These are phyloP conservation scores for Macaria notata DNA, from an alignment of 2,888 invertebrate species.

Conservation along the genomic window DNA sequence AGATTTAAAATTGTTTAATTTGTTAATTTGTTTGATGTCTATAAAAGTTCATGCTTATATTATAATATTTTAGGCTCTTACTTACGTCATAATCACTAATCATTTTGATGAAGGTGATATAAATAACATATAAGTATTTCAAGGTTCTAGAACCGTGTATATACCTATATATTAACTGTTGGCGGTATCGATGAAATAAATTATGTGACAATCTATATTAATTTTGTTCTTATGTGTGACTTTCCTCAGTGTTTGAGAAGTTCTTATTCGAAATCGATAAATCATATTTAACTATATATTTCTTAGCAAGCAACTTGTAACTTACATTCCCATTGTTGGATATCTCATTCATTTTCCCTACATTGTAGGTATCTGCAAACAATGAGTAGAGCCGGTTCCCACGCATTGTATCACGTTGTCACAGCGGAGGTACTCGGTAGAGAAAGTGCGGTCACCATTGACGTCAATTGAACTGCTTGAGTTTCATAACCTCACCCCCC, in stretches of 20 bases:
- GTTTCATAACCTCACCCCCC: conserved; percentile 58
- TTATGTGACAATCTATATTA: too few species aligned
- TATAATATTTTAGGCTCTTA: conserved; percentile 18
- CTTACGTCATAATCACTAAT: conserved; percentile 13
- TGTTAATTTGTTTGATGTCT: too few species aligned
- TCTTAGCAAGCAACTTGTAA: too few species aligned
- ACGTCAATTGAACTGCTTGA: conserved; percentile 59
- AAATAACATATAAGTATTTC: conserved; percentile 5
- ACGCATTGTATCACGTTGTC: conserved; percentile 35
- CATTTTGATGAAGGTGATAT: conserved; percentile 1
- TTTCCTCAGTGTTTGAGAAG: too few species aligned
- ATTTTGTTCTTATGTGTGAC: too few species aligned
- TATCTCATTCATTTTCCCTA: too few species aligned
- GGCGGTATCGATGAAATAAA: too few species aligned
- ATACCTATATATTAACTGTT: too few species aligned
- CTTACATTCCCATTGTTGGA: too few species aligned
- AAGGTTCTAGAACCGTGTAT: neutral
- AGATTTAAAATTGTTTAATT: too few species aligned
- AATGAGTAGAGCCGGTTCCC: conserved; percentile 34
- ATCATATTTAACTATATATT: too few species aligned
- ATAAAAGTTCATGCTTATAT: neutral
- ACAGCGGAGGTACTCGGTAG: conserved; percentile 34
- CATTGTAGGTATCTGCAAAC: conserved; percentile 3
- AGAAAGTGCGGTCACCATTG: conserved; percentile 69
- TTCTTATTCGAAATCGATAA: too few species aligned